Base-by-base conservation (phyloP, 2,888 invertebrate species). In the Rapana venosa region DNA sequence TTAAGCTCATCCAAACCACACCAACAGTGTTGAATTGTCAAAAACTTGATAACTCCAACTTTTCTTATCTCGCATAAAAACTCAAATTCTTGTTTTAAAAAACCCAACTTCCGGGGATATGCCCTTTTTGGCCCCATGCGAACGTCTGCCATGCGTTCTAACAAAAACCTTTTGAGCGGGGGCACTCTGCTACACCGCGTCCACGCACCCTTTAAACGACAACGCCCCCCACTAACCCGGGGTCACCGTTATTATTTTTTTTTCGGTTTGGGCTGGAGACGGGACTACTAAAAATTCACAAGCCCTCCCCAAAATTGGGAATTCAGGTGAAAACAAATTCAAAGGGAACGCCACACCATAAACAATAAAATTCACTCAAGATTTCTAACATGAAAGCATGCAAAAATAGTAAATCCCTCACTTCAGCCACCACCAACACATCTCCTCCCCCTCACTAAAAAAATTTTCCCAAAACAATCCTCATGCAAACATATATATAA, bases 221-320 rank as follows among this genome's bases (percentile, higher is more conserved):
- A 90, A 95, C 96, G 8, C 96, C 96, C 96, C n/a, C 96, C 96
- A 66, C 97, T 20, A 96, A 92, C 0, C 95, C 96, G 91, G 96
- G 95, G 93, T 97, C 96, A 36, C 94, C 35, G 97, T 97, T 77
- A 97, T 95, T 32, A 97, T 95, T 22, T 96, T 95, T 22, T 96
- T 89, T 89, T 95, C 95, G 5, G 96, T 96, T 74, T 95, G 94
- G 85, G 96, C 97, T 97, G 93, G n/a, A 32, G 32, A 86, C 32
- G 32, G 2, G 66, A 6, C 61, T n/a, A 77, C 58, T 22, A 30
- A 13, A 30, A 77, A 15, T 5, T 77, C 74, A 77, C 74, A 22
- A 77, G 74, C 74, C 26, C 66, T 61, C 17, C 61, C 13, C 17
- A 61, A 61, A 61, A 11, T 26, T 26, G 26, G 61, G 17, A 61